Conservation (phyloP, 2,888 invertebrate genomes). For the Coleophora flavipennella region DNA sequence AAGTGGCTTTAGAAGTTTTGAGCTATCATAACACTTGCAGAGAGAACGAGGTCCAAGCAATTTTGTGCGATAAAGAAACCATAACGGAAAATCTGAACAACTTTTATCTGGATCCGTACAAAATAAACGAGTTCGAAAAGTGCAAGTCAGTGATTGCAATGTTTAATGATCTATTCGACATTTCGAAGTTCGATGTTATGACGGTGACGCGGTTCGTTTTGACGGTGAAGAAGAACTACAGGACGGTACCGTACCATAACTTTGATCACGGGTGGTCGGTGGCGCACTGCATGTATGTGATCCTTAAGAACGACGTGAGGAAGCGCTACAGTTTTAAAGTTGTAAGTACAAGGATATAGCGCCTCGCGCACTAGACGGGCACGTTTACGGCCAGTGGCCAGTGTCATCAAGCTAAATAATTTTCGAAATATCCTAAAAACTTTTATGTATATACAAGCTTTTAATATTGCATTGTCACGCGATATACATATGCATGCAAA, state of each 20-base stretch:
- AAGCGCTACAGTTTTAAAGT: conserved; percentile 36
- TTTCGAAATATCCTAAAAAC: no score
- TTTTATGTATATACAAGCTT: no score
- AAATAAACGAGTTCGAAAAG: conserved; percentile 79
- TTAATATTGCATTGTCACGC: no score
- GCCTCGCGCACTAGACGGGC: no score
- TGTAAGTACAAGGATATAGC: conserved; percentile 36
- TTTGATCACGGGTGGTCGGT: conserved; percentile 92
- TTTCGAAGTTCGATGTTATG: conserved; percentile 76
- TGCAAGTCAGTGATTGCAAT: conserved; percentile 81
- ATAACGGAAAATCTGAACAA: conserved; percentile 52
- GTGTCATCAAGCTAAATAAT: no score
- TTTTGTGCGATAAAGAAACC: conserved; percentile 23
- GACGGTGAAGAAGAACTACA: conserved; percentile 88
- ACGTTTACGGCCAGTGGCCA: no score
- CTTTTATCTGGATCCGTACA: conserved; percentile 82
- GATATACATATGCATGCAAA: no score
- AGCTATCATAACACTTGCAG: conserved; percentile 87
- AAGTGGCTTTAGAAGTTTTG: conserved; percentile 85
- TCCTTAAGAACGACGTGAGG: conserved; percentile 69
- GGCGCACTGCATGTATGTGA: conserved; percentile 85
- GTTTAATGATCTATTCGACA: conserved; percentile 82
- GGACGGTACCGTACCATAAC: conserved; percentile 88
- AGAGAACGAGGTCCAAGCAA: conserved; percentile 76
- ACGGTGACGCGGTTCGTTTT: conserved; percentile 81